A percentile compares a stretch with the other conserved stretches of the same genome.
Conservation (phyloP, 2,113 vertebrate genomes). For the Barbus barbus region DNA sequence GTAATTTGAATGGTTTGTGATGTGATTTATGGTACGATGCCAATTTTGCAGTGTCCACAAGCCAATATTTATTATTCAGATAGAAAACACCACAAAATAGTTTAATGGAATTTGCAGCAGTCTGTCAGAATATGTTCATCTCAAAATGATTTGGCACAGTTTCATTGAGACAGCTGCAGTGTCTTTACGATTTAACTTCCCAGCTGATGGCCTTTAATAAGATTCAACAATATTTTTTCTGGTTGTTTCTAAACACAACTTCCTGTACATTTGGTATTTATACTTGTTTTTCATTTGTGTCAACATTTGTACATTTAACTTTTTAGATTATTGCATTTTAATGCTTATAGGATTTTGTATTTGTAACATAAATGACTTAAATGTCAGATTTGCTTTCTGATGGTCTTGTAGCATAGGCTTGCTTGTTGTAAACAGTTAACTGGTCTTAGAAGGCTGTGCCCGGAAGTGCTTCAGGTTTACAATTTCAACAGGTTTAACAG, state of each 20-base stretch:
- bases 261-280: constrained; percentile 25
- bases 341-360: constrained; percentile 40
- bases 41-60: constrained; percentile 2
- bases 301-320: constrained; percentile 43
- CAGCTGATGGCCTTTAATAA: not conserved
- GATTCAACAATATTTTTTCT: constrained; percentile 5
- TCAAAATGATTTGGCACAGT: not conserved
- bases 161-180: not conserved
- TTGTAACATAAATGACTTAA: constrained; percentile 11
- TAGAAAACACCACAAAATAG: not conserved
- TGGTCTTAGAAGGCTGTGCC: not conserved
- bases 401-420: not conserved
- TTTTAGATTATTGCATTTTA: constrained; percentile 47
- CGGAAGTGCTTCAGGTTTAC: not conserved
- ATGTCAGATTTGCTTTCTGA: constrained; percentile 6
- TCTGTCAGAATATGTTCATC: not conserved
- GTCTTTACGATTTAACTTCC: not conserved
- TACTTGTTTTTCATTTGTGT: constrained; percentile 22
- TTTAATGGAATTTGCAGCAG: constrained; percentile 2
- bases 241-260: not conserved
- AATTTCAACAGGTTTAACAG: not conserved
- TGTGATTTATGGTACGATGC: not conserved
- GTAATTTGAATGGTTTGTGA: constrained; percentile 4
- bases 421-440: not conserved
- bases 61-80: not conserved